Conservation (phyloP, 92 coral and sea anemone genomes). For the Paramuricea clavata region DNA sequence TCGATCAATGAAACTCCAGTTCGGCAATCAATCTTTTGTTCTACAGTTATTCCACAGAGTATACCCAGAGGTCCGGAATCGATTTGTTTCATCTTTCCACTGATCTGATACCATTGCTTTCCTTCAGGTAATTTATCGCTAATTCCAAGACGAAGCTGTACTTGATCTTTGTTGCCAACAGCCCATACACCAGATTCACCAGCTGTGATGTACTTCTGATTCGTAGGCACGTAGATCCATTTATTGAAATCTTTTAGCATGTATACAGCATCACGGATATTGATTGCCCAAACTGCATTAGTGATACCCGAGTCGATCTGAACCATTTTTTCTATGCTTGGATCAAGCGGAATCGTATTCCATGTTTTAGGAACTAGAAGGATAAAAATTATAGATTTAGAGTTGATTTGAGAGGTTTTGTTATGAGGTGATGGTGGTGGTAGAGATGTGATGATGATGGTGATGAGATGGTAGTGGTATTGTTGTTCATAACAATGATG, state of each 20-base stretch:
- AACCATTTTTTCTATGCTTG: constrained; percentile 1
- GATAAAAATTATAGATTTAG: not conserved
- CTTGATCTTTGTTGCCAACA: not conserved
- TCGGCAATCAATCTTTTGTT: constrained; percentile 46
- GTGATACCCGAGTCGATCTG: constrained; percentile 45
- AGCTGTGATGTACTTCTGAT: constrained; percentile 36
- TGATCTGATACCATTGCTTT: constrained; percentile 47
- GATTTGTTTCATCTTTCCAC: constrained; percentile 44
- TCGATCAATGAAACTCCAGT: not conserved
- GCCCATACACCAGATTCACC: constrained; percentile 65
- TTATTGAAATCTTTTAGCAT: not conserved
- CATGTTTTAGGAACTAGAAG: not conserved
- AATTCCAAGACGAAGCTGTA: constrained; percentile 31
- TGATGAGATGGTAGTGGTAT: too few relatives aligned
- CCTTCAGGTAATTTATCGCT: constrained; percentile 44
- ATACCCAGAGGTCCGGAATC: constrained; percentile 62
- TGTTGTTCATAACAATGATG: too few relatives aligned
- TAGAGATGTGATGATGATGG: too few relatives aligned
- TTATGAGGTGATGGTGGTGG: not conserved
- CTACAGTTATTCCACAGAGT: constrained; percentile 50
- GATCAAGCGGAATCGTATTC: constrained; percentile 21
- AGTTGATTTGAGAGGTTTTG: not conserved
- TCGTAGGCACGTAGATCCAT: constrained; percentile 51
- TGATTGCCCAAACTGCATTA: constrained; percentile 47
- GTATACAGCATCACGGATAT: constrained; percentile 17